A percentile compares a stretch with the other conserved stretches of the same genome.
phyloP scores from a whole-genome alignment of 2,797 vertebrate genomes.

The Astyanax mexicanus region DNA sequence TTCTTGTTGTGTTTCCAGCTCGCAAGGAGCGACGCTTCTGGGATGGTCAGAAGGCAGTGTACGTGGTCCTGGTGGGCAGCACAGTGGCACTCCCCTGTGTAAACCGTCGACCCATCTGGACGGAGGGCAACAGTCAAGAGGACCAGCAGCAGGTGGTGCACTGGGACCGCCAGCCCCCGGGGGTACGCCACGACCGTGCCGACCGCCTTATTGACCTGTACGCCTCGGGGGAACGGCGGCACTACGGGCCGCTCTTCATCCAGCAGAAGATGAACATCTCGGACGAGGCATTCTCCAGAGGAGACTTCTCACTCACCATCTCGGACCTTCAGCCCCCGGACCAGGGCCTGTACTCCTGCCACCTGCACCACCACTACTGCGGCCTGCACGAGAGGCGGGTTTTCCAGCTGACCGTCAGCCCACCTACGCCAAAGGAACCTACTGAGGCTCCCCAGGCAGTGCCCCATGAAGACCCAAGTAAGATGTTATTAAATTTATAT shows the following conservation, averaged over 20 bases:
- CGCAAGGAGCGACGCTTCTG: conserved; percentile 80
- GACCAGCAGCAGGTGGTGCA: conserved; percentile 94
- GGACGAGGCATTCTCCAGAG: conserved; percentile 82
- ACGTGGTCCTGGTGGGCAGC: conserved; percentile 78
- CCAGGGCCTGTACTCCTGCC: conserved; percentile 94
- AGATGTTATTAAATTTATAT: conserved; percentile 4
- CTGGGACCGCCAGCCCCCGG: conserved; percentile 91
- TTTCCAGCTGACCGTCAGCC: conserved; percentile 83
- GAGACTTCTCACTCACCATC: conserved; percentile 91
- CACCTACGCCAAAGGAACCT: conserved; percentile 53
- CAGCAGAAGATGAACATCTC: conserved; percentile 89
- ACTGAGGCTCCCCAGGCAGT: conserved; percentile 61
- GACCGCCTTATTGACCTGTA: conserved; percentile 95
- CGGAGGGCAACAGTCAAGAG: conserved; percentile 86
- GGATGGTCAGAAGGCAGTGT: conserved; percentile 91
- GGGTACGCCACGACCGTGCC: conserved; percentile 87
- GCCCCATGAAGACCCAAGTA: conserved; percentile 72
- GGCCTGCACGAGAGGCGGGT: conserved; percentile 91
- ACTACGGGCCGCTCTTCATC: conserved; percentile 87
- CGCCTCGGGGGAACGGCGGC: conserved; percentile 90
- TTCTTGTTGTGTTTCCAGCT: conserved; percentile 66
- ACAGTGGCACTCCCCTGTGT: conserved; percentile 84
- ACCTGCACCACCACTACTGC: conserved; percentile 97
- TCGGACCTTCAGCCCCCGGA: conserved; percentile 82
- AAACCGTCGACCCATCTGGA: conserved; percentile 88